phyloP scores from a whole-genome alignment of 2,797 vertebrate genomes.

The Gouania willdenowi region DNA sequence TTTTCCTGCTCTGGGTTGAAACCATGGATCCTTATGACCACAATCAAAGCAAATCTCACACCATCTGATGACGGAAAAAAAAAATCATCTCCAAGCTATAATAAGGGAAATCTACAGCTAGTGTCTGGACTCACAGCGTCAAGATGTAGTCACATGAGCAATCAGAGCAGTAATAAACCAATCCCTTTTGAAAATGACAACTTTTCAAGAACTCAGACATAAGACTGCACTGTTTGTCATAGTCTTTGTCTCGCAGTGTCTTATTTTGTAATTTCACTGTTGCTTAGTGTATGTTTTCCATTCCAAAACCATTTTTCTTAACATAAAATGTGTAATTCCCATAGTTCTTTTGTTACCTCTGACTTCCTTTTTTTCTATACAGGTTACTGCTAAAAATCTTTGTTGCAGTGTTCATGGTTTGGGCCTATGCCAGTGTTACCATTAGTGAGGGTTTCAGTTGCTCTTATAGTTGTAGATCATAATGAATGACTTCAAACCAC shows the following conservation, averaged over 20 bases:
- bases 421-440: slow-evolving; percentile 49
- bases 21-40: slow-evolving; percentile 25
- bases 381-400: no score
- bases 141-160: slow-evolving; percentile 37
- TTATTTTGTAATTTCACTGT: no score
- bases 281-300: no score
- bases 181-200: no score
- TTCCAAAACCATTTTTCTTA: background rate
- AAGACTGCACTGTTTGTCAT: no score
- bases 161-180: slow-evolving; percentile 20
- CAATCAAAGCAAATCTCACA: slow-evolving; percentile 25
- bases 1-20: slow-evolving; percentile 25
- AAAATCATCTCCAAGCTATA: slow-evolving; percentile 22
- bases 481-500: slow-evolving; percentile 47
- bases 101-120: slow-evolving; percentile 16
- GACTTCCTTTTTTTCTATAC: slow-evolving; percentile 8
- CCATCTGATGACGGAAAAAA: slow-evolving; percentile 20
- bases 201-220: no score
- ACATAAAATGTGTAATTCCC: background rate
- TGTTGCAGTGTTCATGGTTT: no score
- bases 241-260: no score
- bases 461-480: slow-evolving; percentile 50
- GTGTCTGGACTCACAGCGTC: slow-evolving; percentile 8
- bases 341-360: slow-evolving; percentile 10
- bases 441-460: slow-evolving; percentile 55